These are phyloP conservation scores for Lissocephala sabroskyi DNA, from an alignment of 2,888 invertebrate species.

Conservation along the genomic window DNA sequence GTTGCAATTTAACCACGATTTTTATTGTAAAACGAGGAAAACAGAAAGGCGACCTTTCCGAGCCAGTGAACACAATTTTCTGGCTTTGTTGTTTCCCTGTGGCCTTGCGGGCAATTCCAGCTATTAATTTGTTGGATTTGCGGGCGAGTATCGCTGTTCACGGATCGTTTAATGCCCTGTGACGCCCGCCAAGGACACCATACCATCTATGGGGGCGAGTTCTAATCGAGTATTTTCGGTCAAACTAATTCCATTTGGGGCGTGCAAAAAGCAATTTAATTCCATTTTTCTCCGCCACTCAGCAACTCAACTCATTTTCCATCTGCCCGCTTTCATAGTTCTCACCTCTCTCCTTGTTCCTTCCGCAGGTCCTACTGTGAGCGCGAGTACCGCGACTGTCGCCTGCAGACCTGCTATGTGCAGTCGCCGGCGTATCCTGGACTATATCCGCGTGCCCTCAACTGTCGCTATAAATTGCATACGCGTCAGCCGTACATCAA, in stretches of 20 bases:
- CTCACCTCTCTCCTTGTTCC: background rate
- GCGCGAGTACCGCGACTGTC: slow-evolving; percentile 88
- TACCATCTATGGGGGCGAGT: background rate
- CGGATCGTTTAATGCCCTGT: slow-evolving; percentile 7
- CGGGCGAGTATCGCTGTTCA: background rate
- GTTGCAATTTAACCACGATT: slow-evolving; percentile 42
- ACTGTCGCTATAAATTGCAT: slow-evolving; percentile 92
- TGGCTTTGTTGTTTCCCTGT: slow-evolving; percentile 44
- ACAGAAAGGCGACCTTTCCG: slow-evolving; percentile 39
- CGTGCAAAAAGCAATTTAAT: slow-evolving; percentile 17
- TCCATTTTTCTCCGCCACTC: too few species aligned
- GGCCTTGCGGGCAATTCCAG: slow-evolving; percentile 30
- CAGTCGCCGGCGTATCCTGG: slow-evolving; percentile 95
- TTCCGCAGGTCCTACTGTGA: slow-evolving; percentile 86
- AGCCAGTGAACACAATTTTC: slow-evolving; percentile 66
- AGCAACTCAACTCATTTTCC: too few species aligned
- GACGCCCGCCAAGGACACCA: slow-evolving; percentile 23
- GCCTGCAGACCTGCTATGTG: slow-evolving; percentile 93
- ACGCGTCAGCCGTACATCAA: slow-evolving; percentile 91
- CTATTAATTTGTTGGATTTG: slow-evolving; percentile 34
- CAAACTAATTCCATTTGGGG: slow-evolving; percentile 38
- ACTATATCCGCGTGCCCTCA: slow-evolving; percentile 90
- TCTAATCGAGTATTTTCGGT: background rate
- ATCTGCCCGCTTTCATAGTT: too few species aligned
- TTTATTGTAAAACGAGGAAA: slow-evolving; percentile 30